Percentiles rank a stretch among this genome's conserved stretches.
phyloP scores from a whole-genome alignment of 2,797 vertebrate genomes.

The Scolopax bukidnonensis region DNA sequence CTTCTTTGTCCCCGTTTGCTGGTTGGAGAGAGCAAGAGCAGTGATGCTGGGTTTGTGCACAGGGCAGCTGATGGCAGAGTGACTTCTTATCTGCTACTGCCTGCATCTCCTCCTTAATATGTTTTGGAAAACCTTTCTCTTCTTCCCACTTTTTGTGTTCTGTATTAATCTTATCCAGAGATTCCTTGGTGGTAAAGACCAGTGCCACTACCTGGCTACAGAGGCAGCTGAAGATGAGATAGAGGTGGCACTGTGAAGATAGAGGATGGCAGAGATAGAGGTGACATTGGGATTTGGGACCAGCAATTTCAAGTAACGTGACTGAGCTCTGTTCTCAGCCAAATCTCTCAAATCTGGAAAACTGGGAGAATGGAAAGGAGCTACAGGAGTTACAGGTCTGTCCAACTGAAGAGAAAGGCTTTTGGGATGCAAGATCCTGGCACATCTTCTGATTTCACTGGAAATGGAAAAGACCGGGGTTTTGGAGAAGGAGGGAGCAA shows the following conservation, averaged over 20 bases:
- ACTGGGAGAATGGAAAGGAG: background rate
- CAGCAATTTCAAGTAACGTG: background rate
- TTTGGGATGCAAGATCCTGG: background rate
- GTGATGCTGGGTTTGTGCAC: background rate
- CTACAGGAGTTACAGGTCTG: background rate
- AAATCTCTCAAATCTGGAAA: background rate
- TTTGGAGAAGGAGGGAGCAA: background rate
- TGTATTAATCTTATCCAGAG: background rate
- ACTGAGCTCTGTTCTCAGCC: background rate
- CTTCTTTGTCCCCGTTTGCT: background rate
- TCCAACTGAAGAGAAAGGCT: fast-evolving
- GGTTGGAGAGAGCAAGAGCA: background rate
- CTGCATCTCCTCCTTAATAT: background rate
- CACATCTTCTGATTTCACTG: background rate
- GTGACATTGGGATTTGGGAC: background rate
- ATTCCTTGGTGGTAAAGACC: background rate
- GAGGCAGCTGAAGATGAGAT: background rate
- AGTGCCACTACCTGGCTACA: background rate
- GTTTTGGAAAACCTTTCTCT: background rate
- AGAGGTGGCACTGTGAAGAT: background rate
- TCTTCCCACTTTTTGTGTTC: background rate
- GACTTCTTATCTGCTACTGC: background rate
- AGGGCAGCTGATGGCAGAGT: background rate
- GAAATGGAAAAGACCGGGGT: background rate
- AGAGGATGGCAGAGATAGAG: no score